phyloP scores from a whole-genome alignment of 2,888 invertebrate species.

The Phyllotreta cruciferae region DNA sequence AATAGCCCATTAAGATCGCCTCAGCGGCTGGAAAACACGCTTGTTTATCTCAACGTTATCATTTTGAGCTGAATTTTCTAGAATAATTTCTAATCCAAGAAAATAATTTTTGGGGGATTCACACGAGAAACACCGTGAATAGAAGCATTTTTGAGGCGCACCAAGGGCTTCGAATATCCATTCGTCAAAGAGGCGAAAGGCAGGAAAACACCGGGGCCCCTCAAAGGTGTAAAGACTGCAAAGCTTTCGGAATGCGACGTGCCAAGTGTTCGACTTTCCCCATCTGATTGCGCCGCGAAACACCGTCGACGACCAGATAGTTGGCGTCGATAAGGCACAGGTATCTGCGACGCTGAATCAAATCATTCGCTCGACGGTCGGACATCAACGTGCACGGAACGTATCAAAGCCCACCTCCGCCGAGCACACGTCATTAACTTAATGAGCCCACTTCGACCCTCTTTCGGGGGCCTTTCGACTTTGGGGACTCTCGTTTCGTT shows the following conservation, averaged over 20 bases:
- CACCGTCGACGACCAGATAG: slow-evolving; percentile 51
- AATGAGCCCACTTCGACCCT: slow-evolving; percentile 52
- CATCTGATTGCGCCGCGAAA: slow-evolving; percentile 54
- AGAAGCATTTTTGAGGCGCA: no score
- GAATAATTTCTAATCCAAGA: no score
- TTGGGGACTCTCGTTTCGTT: slow-evolving; percentile 16
- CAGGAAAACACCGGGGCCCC: no score
- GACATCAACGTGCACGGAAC: slow-evolving; percentile 55
- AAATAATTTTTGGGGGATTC: no score
- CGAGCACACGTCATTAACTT: slow-evolving; percentile 55
- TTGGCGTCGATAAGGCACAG: slow-evolving; percentile 52
- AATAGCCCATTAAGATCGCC: slow-evolving; percentile 17
- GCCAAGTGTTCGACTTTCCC: slow-evolving; percentile 51
- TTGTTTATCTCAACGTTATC: no score
- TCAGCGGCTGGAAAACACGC: not conserved
- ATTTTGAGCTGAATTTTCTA: no score
- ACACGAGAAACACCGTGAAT: no score
- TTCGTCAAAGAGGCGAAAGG: no score
- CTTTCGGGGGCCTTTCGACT: slow-evolving; percentile 21
- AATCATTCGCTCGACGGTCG: slow-evolving; percentile 54
- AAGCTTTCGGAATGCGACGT: slow-evolving; percentile 47
- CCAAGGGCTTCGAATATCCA: no score
- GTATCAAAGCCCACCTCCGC: slow-evolving; percentile 51
- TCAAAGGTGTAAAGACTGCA: no score
- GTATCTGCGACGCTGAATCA: slow-evolving; percentile 53